These are phyloP conservation scores for Eudemis profundana DNA, from an alignment of 2,888 invertebrate species.

Conservation along the genomic window DNA sequence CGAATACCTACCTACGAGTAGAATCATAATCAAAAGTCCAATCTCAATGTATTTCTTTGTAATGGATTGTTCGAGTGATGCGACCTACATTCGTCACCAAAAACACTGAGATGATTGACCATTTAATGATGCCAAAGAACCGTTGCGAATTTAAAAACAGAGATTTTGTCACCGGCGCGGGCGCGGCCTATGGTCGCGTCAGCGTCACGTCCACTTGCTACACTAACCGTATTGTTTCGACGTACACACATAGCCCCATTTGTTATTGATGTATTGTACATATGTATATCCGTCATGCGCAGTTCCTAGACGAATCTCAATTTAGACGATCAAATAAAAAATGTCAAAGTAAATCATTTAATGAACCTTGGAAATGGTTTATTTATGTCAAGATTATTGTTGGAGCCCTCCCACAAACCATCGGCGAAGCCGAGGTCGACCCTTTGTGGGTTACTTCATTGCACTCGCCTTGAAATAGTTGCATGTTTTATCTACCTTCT, in stretches of 20 bases:
- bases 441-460: slow-evolving; percentile 81
- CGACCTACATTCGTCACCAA: slow-evolving; percentile 68
- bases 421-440: slow-evolving; percentile 76
- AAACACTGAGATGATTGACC: slow-evolving; percentile 75
- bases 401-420: slow-evolving; percentile 67
- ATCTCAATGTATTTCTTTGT: too few species aligned
- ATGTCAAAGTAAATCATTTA: not conserved
- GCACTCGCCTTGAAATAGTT: slow-evolving; percentile 82
- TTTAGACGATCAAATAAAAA: not conserved
- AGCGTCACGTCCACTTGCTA: slow-evolving; percentile 13
- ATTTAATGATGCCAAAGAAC: slow-evolving; percentile 74
- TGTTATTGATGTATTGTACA: not conserved
- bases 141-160: slow-evolving; percentile 63
- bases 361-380: slow-evolving; percentile 42
- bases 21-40: not conserved
- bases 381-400: slow-evolving; percentile 55
- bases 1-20: not conserved
- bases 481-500: slow-evolving; percentile 72
- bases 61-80: slow-evolving; percentile 60
- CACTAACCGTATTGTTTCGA: not conserved
- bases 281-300: not conserved
- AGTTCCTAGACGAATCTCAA: not conserved
- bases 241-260: too few species aligned
- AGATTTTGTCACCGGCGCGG: slow-evolving; percentile 41
- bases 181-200: slow-evolving; percentile 4